Base-by-base conservation (phyloP, 1,140 invertebrate species). In the Dendrolimus kikuchii region DNA sequence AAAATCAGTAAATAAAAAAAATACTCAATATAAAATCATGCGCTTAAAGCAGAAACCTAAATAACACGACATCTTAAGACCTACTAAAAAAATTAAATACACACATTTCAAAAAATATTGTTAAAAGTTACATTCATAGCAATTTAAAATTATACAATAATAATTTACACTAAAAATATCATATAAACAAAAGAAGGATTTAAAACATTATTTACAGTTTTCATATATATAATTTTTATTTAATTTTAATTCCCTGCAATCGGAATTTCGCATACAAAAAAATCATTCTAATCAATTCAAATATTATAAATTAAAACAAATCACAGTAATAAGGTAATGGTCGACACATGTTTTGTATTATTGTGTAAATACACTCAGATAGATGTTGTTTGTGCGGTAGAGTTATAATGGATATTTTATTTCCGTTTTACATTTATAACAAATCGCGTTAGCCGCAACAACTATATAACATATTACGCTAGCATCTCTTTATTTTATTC, bases 311-410 rank as follows among this genome's bases (percentile, higher is more conserved):
- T 69, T 72, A 78, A 82, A 75, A 76, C 79, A 77, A 86, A 86
- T 86, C 82, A 86, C 82, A 86, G 80, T 83, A 77, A 79, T 64
- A 79, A 81, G 80, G 78, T 82, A 81, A 82, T 82, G 65, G 67
- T 71, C 59, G 66, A 78, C 60, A 64, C 54, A 60, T 62, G 61
- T 66, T 53, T 7, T n/a, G 71, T 67, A 42, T 54, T 47, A 38
- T 62, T 68, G 61, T 75, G 76, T 81, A 73, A 83, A 81, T 71
- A 66, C 40, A 40, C 38, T 40, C 36, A 5, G 37, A 43, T 59
- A 66, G 49, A 50, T 45, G 51, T 59, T 59, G 51, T 67, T 75
- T 78, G 74, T 75, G 71, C 71, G 73, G 55, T 50, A 55, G 39
- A 60, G 51, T 44, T 47, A 23, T 23, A 10, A 46, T 5, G 23